A percentile compares a stretch with the other conserved stretches of the same genome.
These are phyloP conservation scores for Gallirallus australis DNA, from an alignment of 2,797 vertebrate genomes.

Conservation along the genomic window DNA sequence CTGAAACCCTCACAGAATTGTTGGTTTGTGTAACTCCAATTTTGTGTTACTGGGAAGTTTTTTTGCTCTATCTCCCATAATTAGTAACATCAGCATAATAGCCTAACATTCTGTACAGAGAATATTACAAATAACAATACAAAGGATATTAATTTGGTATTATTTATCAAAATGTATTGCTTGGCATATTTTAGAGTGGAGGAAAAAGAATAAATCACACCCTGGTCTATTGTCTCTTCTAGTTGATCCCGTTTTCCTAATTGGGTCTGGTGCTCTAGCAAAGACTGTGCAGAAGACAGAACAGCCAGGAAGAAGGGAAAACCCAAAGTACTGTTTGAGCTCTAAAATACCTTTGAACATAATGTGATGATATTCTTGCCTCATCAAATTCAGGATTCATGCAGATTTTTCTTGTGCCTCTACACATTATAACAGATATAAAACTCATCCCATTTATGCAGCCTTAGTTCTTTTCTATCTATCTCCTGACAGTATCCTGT, in stretches of 20 bases:
- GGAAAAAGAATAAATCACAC: too few species aligned
- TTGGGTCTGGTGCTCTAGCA: neutral
- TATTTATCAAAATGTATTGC: neutral
- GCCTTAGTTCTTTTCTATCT: neutral
- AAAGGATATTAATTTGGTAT: neutral
- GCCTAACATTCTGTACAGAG: neutral
- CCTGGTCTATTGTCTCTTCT: neutral
- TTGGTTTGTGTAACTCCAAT: neutral
- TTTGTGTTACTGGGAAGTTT: neutral
- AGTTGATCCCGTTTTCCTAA: neutral
- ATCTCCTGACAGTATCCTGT: neutral
- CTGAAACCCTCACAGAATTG: neutral
- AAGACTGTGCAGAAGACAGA: neutral
- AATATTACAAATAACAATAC: too few species aligned
- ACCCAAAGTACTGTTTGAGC: neutral
- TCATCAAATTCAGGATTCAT: neutral
- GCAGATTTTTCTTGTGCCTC: neutral
- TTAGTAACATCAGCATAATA: neutral
- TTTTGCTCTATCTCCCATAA: neutral
- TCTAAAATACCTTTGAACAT: neutral
- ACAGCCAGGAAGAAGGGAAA: neutral
- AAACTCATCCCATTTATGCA: neutral
- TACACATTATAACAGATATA: neutral
- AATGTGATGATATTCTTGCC: accelerated
- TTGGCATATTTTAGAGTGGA: neutral